Evolutionary conservation across 2,797 vertebrate species (phyloP).

Genomic region (Poeciliopsis paucimaculata): DNA sequence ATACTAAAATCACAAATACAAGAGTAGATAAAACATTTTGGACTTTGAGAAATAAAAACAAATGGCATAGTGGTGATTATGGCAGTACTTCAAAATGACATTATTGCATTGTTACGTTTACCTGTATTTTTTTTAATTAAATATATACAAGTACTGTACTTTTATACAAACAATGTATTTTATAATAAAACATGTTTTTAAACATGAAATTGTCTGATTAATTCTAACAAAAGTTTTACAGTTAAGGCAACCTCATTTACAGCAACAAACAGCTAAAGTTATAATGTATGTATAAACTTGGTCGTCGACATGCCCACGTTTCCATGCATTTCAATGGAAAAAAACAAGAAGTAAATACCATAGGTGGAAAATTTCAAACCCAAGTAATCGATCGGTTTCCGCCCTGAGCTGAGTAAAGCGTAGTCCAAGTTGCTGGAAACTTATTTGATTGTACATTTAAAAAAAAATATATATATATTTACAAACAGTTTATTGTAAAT

Average conservation of each 20-base stretch:
- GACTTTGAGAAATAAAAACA: slow-evolving; percentile 9
- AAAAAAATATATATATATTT: neutral
- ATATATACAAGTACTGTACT: slow-evolving; percentile 46
- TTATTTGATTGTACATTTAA: neutral
- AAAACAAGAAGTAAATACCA: slow-evolving; percentile 5
- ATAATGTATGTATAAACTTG: neutral
- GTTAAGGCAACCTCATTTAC: slow-evolving; percentile 55
- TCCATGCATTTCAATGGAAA: slow-evolving; percentile 25
- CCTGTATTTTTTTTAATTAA: slow-evolving; percentile 44
- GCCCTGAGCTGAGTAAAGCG: slow-evolving; percentile 25
- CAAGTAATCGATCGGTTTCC: slow-evolving; percentile 4
- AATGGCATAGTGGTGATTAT: neutral
- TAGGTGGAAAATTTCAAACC: slow-evolving; percentile 17
- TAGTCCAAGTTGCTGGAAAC: neutral
- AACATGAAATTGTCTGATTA: slow-evolving; percentile 39
- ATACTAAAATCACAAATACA: slow-evolving; percentile 16
- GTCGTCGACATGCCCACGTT: slow-evolving; percentile 15
- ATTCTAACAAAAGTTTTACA: slow-evolving; percentile 36
- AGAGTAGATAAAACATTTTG: slow-evolving; percentile 2
- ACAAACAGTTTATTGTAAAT: slow-evolving; percentile 4
- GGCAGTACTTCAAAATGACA: slow-evolving; percentile 34
- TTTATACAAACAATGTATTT: slow-evolving; percentile 61
- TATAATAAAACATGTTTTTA: slow-evolving; percentile 58
- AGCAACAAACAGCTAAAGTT: slow-evolving; percentile 20
- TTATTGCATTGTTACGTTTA: slow-evolving; percentile 54